A percentile compares a stretch with the other conserved stretches of the same genome.
phyloP scores from a whole-genome alignment of 2,888 invertebrate species.

The Hymenopus coronatus region DNA sequence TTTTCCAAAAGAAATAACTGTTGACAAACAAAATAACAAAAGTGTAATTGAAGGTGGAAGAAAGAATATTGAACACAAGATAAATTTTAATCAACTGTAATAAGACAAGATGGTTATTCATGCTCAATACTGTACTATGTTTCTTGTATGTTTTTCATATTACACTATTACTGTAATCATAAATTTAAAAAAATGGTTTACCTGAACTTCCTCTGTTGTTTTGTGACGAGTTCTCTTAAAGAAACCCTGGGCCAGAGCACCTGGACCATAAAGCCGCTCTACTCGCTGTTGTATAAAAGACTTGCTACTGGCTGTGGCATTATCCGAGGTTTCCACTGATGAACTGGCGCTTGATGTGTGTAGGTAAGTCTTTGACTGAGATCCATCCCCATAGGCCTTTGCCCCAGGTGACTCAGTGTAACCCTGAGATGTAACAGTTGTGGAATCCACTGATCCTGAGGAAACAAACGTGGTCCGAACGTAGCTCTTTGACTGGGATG shows the following conservation, averaged over 20 bases:
- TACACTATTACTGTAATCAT: too few relatives aligned
- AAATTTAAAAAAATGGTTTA: not conserved
- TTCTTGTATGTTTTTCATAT: too few relatives aligned
- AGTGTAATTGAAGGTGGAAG: too few relatives aligned
- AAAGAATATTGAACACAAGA: too few relatives aligned
- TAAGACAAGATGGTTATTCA: too few relatives aligned
- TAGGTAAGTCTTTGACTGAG: not conserved
- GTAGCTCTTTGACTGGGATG: slow-evolving; percentile 34
- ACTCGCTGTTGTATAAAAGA: slow-evolving; percentile 86
- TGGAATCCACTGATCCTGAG: not conserved
- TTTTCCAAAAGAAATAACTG: too few relatives aligned
- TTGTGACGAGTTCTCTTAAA: slow-evolving; percentile 58
- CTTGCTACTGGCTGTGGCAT: slow-evolving; percentile 38
- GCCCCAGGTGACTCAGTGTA: not conserved
- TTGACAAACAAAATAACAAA: too few relatives aligned
- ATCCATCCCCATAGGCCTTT: not conserved
- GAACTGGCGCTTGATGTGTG: not conserved
- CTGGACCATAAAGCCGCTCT: slow-evolving; percentile 83
- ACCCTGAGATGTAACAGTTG: not conserved
- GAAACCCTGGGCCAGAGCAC: slow-evolving; percentile 81
- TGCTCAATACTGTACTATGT: too few relatives aligned
- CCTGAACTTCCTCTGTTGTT: slow-evolving; percentile 17
- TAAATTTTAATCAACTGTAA: too few relatives aligned
- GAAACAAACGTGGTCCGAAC: slow-evolving; percentile 24
- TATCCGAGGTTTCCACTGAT: not conserved